Evolutionary conservation across 2,113 vertebrate species (phyloP), one percentile per base, ranked within the genome.

Genomic region (Phyllostomus discolor): DNA sequence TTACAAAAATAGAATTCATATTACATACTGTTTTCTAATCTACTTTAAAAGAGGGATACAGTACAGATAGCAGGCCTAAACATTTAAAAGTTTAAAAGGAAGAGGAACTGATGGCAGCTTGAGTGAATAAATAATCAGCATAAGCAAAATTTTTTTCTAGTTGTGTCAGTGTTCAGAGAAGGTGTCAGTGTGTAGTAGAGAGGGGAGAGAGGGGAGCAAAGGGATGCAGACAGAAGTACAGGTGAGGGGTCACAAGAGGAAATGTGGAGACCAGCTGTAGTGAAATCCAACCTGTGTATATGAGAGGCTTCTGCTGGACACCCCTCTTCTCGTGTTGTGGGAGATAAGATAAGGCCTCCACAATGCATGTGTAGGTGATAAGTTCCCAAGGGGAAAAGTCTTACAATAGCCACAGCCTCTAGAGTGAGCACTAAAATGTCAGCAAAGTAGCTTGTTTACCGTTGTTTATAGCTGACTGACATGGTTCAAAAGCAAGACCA

Each of bases 231-330:
- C 78, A 81, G 59, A 19, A 88, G 67, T 20, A 72, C 48, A 43
- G 41, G 88, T 72, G n/a, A 70, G 70, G 43, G 67, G 78, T 93
- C 84, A 83, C 0, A 0, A 66, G 62, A 95, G 62, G 88, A 91
- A 85, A 83, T 19, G 41, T 62, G 86, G 76, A 81, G 72, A 93
- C 76, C 94, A 92, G 91, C 88, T 95, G 78, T 17, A 69, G 38
- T 95, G 97, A 97, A 97, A 98, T 91, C n/a, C 3, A 4, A 89
- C 78, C 94, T 26, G 81, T 46, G n/a, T 43, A 78, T 10, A 35
- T 50, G 94, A 97, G 90, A 95, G 7, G 66, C 70, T 85, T 82
- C 80, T 95, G 83, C 81, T 54, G 20, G 62, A 24, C 59, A 54
- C 22, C 54, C 43, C 70, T 81, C 86, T 83, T 89, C 94, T 96